These are phyloP conservation scores for Littorina saxatilis DNA, from an alignment of 1,140 invertebrate genomes.

Conservation along the genomic window DNA sequence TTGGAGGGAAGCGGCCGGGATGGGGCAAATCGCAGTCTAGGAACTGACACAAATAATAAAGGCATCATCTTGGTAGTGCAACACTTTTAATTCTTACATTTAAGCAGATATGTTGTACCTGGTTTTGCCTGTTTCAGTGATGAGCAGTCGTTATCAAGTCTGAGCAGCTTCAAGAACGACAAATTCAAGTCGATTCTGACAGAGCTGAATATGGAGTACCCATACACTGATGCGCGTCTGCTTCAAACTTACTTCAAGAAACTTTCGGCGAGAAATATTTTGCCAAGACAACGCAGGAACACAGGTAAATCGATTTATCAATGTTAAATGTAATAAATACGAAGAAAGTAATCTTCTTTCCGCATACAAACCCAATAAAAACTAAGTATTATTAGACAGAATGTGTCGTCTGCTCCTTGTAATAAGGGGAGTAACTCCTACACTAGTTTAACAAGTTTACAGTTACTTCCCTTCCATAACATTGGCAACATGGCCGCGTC, in stretches of 20 bases:
- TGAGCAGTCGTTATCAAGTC: constrained; percentile 56
- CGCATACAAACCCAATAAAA: too few species aligned
- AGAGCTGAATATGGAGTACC: constrained; percentile 59
- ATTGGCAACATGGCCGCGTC: too few species aligned
- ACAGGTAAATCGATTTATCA: constrained; percentile 6
- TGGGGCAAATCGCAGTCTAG: too few species aligned
- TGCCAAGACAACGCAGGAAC: constrained; percentile 34
- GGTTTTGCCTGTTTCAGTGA: constrained; percentile 48
- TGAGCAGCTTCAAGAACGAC: constrained; percentile 64
- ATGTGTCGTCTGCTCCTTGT: not conserved
- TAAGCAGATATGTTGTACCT: not conserved
- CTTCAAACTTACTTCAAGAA: constrained; percentile 66
- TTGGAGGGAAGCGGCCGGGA: too few species aligned
- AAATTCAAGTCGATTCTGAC: constrained; percentile 56
- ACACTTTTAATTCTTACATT: too few species aligned
- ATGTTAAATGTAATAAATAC: too few species aligned
- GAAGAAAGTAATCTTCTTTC: too few species aligned
- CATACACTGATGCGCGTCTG: constrained; percentile 61
- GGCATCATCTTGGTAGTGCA: too few species aligned
- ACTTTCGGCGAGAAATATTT: constrained; percentile 46
- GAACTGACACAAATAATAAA: too few species aligned
- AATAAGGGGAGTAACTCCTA: not conserved
- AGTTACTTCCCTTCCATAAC: too few species aligned
- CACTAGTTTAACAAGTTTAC: too few species aligned
- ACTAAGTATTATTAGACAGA: too few species aligned